A percentile compares a stretch with the other conserved stretches of the same genome.
These are phyloP conservation scores for Oreochromis niloticus DNA, from an alignment of 2,113 vertebrate species.

Conservation along the genomic window DNA sequence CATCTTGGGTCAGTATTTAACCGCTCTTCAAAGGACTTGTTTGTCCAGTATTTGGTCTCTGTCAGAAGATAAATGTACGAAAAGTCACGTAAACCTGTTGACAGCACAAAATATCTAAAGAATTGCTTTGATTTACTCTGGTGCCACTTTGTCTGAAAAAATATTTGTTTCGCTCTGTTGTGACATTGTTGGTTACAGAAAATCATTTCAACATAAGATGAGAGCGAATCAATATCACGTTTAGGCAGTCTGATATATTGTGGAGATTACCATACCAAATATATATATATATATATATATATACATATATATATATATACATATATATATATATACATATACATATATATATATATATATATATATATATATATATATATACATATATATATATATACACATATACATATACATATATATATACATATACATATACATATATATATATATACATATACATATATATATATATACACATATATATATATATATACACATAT, in stretches of 20 bases:
- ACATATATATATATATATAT: not conserved
- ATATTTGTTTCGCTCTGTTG: not conserved
- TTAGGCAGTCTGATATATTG: not conserved
- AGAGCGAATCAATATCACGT: not conserved
- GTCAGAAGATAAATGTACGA: not conserved
- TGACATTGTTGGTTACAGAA: not conserved
- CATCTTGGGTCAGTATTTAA: not conserved
- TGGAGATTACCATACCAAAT: not conserved
- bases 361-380: no score
- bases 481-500: no score
- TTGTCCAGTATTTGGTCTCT: not conserved
- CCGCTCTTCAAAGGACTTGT: not conserved
- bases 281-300: no score
- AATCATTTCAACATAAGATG: not conserved
- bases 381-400: not conserved
- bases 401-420: no score
- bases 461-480: no score
- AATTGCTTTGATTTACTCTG: not conserved
- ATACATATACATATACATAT: not conserved
- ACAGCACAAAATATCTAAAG: not conserved
- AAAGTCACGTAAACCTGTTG: not conserved
- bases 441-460: no score
- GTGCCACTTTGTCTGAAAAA: not conserved
- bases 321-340: no score
- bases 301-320: no score